Evolutionary conservation across 2,113 vertebrate genomes (phyloP), one percentile per base, ranked within the genome.

Genomic region (Callithrix jacchus): DNA sequence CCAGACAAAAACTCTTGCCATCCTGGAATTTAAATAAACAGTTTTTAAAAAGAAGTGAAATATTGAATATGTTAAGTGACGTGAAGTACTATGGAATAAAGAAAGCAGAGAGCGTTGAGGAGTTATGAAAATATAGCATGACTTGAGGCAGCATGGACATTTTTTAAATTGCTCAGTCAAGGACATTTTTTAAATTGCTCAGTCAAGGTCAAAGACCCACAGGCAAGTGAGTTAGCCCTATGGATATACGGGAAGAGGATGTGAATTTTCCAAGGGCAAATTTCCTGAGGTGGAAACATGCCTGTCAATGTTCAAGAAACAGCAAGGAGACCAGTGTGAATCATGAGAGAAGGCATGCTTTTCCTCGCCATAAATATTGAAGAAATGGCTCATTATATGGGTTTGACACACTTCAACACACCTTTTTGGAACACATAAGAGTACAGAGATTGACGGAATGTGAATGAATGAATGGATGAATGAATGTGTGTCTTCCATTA

Each of bases 351-450:
- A 79, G 37, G 2, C 21, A 37, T 10, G 25, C 42, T 88, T 81
- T 79, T n/a, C 18, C 21, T 77, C 10, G 10, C 61, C 66, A 25
- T 52, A 66, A 42, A 61, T 37, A 45, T 42, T 56, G 37, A 89
- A n/a, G 21, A 52, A 47, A n/a, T 9, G 6, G 4, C 1, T 91
- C 11, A 42, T 45, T 66, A 11, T 40, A 77, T 54, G 16, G 42
- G 4, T 7, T 35, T 81, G 25, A 6, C 13, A n/a, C 1, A 54
- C 0, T 3, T 18, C 6, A 18, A 37, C n/a, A 25, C 16, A 64
- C 6, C 5, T 73, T 73, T 61, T 21, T 49, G 40, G 9, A 91
- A 42, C 27, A 56, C 0, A 9, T 21, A 10, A 23, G 5, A 13
- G 8, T 27, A n/a, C 21, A 66, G 90, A 94, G 11, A 45, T 35